Evolutionary conservation across 2,113 vertebrate genomes (phyloP).

Genomic region (Sporophila hypoxantha): DNA sequence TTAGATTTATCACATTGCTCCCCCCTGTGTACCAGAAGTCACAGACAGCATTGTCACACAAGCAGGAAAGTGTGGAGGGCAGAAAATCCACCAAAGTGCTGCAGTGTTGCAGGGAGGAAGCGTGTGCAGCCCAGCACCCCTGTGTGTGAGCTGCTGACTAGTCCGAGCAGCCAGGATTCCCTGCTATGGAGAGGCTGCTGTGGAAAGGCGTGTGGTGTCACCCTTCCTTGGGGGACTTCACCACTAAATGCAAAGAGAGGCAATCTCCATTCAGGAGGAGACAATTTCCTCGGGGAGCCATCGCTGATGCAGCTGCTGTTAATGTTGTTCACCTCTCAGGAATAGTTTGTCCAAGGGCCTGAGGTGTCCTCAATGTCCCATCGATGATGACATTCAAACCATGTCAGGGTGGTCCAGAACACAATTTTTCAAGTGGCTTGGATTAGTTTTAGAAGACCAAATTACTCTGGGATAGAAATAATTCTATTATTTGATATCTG

Average conservation of each 20-base stretch:
- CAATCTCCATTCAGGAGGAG: rapidly evolving
- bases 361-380: not conserved
- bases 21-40: not conserved
- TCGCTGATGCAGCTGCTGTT: not conserved
- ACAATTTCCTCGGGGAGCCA: not conserved
- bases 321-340: not conserved
- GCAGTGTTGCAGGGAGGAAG: not conserved
- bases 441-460: not conserved
- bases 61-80: not conserved
- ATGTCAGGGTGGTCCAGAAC: not conserved
- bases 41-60: not conserved
- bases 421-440: not conserved
- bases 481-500: not conserved
- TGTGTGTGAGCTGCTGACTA: not conserved
- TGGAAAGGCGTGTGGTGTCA: not conserved
- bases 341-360: not conserved
- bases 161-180: not conserved
- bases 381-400: not conserved
- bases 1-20: not conserved
- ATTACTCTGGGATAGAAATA: not conserved
- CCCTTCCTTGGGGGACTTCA: not conserved
- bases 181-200: not conserved
- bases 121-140: not conserved
- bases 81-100: not conserved
- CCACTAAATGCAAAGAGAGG: not conserved